Conservation (phyloP, 1,140 invertebrate genomes). For the Brachionus paranguensis region DNA sequence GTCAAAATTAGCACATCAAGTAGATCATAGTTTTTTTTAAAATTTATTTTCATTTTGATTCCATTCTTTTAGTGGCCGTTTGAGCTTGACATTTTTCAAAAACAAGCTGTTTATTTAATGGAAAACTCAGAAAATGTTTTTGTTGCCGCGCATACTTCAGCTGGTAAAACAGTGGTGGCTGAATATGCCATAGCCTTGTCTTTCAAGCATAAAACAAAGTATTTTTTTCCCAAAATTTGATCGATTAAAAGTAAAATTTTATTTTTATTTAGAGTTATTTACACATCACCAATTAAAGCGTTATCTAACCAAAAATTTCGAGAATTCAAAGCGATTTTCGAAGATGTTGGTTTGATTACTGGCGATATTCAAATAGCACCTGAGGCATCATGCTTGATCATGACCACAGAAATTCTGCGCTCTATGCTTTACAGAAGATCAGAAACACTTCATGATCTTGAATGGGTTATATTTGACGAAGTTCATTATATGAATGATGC, state of each 20-base stretch:
- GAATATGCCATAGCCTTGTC: slow-evolving; percentile 92
- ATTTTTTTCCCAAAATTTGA: slow-evolving; percentile 37
- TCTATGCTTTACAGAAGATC: slow-evolving; percentile 94
- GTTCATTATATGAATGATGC: slow-evolving; percentile 98
- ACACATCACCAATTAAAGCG: slow-evolving; percentile 98
- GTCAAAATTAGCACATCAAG: slow-evolving; percentile 13
- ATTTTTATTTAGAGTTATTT: slow-evolving; percentile 69
- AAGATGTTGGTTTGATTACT: slow-evolving; percentile 83
- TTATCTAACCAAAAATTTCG: slow-evolving; percentile 98
- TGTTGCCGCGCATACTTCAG: slow-evolving; percentile 96
- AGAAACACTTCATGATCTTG: slow-evolving; percentile 85
- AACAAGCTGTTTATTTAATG: slow-evolving; percentile 84
- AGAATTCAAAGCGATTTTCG: slow-evolving; percentile 84
- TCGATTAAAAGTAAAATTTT: background rate
- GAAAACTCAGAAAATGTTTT: slow-evolving; percentile 92
- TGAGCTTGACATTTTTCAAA: slow-evolving; percentile 93
- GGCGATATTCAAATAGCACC: slow-evolving; percentile 91
- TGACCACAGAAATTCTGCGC: slow-evolving; percentile 97
- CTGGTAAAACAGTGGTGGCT: slow-evolving; percentile 97
- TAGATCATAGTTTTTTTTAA: background rate
- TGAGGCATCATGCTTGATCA: slow-evolving; percentile 87
- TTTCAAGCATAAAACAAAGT: slow-evolving; percentile 82
- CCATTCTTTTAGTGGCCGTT: slow-evolving; percentile 66
- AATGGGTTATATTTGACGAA: slow-evolving; percentile 99
- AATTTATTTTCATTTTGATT: background rate